Evolutionary conservation across 2,113 vertebrate species (phyloP).

Genomic region (Macroglossus sobrinus): DNA sequence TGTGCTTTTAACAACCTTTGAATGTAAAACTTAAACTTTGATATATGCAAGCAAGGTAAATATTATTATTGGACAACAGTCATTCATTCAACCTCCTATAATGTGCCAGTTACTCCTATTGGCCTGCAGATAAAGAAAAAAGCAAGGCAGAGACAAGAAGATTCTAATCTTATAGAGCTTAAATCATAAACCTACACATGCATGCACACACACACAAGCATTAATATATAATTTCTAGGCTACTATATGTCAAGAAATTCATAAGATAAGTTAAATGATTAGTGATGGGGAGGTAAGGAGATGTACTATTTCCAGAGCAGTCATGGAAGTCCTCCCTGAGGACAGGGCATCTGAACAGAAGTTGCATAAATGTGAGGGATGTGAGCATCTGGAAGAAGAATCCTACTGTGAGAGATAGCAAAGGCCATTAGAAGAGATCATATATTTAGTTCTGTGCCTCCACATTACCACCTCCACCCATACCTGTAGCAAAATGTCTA

Average conservation of each 20-base stretch:
- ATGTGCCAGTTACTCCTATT: not conserved
- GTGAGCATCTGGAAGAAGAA: not conserved
- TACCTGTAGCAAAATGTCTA: not conserved
- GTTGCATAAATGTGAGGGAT: not conserved
- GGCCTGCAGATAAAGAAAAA: not conserved
- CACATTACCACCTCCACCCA: rapidly evolving
- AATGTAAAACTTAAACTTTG: not conserved
- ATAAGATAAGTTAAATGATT: not conserved
- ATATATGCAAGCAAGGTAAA: not conserved
- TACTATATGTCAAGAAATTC: not conserved
- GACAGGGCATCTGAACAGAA: not conserved
- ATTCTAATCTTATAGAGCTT: not conserved
- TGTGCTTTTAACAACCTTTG: not conserved
- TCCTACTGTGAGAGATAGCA: not conserved
- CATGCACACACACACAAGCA: not conserved
- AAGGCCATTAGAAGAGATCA: not conserved
- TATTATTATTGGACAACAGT: not conserved
- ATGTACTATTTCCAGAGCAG: not conserved
- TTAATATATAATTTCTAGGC: not conserved
- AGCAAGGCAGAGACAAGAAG: not conserved
- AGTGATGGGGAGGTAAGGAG: not conserved
- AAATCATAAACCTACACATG: not conserved
- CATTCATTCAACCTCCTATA: not conserved
- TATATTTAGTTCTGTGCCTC: not conserved
- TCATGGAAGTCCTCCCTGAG: not conserved